These are phyloP conservation scores for Drosophila insularis DNA, from an alignment of 1,140 invertebrate species.

Conservation along the genomic window DNA sequence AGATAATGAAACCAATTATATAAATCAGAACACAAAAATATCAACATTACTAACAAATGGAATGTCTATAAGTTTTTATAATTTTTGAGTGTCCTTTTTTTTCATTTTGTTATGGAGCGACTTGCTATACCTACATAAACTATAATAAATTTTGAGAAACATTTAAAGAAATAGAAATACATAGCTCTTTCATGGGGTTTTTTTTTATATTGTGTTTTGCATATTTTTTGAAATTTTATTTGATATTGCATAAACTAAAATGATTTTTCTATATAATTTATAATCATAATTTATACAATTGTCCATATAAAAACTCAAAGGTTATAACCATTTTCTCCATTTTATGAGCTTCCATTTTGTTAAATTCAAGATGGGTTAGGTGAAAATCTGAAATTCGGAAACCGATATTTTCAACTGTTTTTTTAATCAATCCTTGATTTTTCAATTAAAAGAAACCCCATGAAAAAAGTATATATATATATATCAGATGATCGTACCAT, in stretches of 20 bases:
- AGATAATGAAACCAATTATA: neutral
- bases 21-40: neutral
- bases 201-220: neutral
- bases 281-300: too few relatives aligned
- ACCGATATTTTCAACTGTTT: neutral
- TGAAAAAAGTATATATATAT: neutral
- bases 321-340: too few relatives aligned
- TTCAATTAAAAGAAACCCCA: neutral
- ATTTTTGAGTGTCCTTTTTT: neutral
- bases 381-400: too few relatives aligned
- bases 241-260: too few relatives aligned
- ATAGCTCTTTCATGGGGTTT: neutral
- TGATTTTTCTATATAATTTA: too few relatives aligned
- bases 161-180: neutral
- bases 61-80: neutral
- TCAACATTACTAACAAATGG: neutral
- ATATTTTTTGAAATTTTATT: too few relatives aligned
- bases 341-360: too few relatives aligned
- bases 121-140: neutral
- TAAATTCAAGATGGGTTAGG: too few relatives aligned
- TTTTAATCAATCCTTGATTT: neutral
- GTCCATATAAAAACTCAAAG: too few relatives aligned
- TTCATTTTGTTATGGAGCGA: neutral
- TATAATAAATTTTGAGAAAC: neutral
- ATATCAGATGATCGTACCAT: slow-evolving; percentile 5